A percentile compares a stretch with the other conserved stretches of the same genome.
Evolutionary conservation across 2,888 invertebrate species (phyloP).

Genomic region (Erebia palarica): DNA sequence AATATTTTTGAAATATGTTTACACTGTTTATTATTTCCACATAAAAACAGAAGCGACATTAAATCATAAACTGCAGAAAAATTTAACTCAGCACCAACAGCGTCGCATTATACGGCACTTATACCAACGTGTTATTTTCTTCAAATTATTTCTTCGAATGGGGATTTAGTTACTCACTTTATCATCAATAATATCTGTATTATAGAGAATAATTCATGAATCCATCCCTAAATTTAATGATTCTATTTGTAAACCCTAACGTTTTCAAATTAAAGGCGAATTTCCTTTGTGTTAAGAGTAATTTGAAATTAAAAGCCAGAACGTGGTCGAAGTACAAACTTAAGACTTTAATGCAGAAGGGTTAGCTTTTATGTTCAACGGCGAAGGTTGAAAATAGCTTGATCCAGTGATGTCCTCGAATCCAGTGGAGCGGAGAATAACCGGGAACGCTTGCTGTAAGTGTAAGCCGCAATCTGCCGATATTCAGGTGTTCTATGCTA

Average conservation of each 20-base stretch:
- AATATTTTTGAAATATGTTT: no score
- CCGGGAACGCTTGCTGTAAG: conserved; percentile 63
- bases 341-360: conserved; percentile 30
- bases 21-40: no score
- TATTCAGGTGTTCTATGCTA: conserved; percentile 66
- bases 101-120: neutral
- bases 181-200: conserved; percentile 36
- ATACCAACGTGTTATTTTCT: neutral
- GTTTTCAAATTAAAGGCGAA: conserved; percentile 28
- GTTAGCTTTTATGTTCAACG: conserved; percentile 37
- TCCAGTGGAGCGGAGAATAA: conserved; percentile 52
- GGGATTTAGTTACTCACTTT: conserved; percentile 23
- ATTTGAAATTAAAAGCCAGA: conserved; percentile 45
- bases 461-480: conserved; percentile 75
- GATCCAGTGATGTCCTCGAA: conserved; percentile 35
- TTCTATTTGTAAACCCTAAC: conserved; percentile 27
- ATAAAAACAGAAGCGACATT: no score
- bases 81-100: neutral
- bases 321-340: conserved; percentile 40
- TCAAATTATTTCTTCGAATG: conserved; percentile 13
- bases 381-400: conserved; percentile 45
- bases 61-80: neutral
- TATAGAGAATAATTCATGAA: conserved; percentile 33
- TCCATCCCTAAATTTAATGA: conserved; percentile 23
- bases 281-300: conserved; percentile 33